phyloP scores from a whole-genome alignment of 2,888 invertebrate species.

The Rotaria magnacalcarata region DNA sequence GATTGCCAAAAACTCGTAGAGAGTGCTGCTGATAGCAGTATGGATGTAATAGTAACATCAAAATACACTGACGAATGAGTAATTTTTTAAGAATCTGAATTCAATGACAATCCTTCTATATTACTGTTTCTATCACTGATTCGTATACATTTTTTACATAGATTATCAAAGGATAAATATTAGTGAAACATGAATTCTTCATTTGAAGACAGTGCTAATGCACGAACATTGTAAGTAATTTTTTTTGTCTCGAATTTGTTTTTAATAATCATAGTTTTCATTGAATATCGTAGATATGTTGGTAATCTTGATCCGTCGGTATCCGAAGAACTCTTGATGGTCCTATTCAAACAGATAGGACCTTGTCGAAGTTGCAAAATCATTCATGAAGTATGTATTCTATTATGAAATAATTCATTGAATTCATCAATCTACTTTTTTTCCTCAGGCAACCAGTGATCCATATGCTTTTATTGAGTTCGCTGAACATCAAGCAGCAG shows the following conservation, averaged over 20 bases:
- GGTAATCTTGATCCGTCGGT: slow-evolving; percentile 90
- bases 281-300: slow-evolving; percentile 68
- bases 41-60: background rate
- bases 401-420: background rate
- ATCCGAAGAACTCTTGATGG: slow-evolving; percentile 86
- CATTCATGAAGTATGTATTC: slow-evolving; percentile 73
- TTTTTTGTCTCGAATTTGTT: slow-evolving; percentile 2
- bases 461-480: slow-evolving; percentile 99
- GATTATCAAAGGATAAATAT: background rate
- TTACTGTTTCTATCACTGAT: background rate
- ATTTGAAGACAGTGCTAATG: background rate
- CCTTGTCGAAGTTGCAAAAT: slow-evolving; percentile 97
- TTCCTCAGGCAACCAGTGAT: slow-evolving; percentile 77
- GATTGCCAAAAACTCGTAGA: background rate
- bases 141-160: background rate
- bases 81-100: background rate
- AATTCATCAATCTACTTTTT: slow-evolving; percentile 28
- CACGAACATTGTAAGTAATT: slow-evolving; percentile 7
- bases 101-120: background rate
- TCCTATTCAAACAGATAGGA: slow-evolving; percentile 93
- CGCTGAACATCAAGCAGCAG: slow-evolving; percentile 87
- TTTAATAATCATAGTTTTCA: no score
- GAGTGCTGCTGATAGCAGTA: background rate
- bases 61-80: background rate
- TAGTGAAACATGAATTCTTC: background rate